Evolutionary conservation across 2,113 vertebrate genomes (phyloP).

Genomic region (Bubalus kerabau): DNA sequence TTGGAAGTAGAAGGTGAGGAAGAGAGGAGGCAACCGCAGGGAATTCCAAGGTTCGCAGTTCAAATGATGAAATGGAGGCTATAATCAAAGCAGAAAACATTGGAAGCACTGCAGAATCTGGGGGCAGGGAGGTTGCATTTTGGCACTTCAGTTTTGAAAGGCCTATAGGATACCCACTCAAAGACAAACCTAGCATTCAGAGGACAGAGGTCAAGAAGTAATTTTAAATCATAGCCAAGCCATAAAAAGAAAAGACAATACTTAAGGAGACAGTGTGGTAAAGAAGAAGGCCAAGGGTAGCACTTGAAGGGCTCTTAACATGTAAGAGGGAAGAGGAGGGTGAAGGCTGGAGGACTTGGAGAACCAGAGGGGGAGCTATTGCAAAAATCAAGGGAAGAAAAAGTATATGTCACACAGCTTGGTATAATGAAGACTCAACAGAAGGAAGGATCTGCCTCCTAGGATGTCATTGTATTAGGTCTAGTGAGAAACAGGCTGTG

Average conservation of each 20-base stretch:
- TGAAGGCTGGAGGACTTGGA: not conserved
- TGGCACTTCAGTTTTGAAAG: not conserved
- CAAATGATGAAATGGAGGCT: not conserved
- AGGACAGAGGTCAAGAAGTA: not conserved
- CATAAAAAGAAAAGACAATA: not conserved
- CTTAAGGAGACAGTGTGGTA: not conserved
- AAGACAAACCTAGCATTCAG: not conserved
- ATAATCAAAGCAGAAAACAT: not conserved
- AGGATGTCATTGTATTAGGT: not conserved
- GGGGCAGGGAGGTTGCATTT: not conserved
- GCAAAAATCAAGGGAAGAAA: not conserved
- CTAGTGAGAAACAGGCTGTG: accelerated
- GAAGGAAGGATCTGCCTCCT: not conserved
- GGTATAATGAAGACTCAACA: not conserved
- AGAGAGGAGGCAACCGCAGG: not conserved
- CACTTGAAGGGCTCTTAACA: not conserved
- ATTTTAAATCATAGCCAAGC: not conserved
- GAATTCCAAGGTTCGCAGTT: not conserved
- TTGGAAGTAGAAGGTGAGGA: not conserved
- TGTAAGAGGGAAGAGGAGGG: not conserved
- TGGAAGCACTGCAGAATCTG: not conserved
- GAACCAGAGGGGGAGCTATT: accelerated
- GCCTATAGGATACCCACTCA: not conserved
- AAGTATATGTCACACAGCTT: not conserved
- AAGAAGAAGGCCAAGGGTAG: not conserved